Evolutionary conservation across 2,797 vertebrate species (phyloP), one percentile per base, ranked within the genome.

Genomic region (Galaxias olidus): DNA sequence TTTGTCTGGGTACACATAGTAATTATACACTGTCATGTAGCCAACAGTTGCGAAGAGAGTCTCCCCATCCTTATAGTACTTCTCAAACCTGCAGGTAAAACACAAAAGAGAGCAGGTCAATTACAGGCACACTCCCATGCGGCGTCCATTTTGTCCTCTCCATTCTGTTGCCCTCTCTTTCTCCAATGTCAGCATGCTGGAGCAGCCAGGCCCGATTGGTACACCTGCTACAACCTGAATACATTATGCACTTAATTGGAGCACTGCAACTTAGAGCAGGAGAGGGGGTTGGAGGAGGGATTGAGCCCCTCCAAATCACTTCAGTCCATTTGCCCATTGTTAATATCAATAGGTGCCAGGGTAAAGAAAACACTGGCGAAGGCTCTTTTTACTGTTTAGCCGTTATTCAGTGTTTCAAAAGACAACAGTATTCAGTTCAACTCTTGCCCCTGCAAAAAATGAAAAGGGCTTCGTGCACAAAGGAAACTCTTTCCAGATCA

Each of bases 21-120:
- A 99, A 99, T 98, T 99, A 98, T 98, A 99, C 94, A 98, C 96
- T 94, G 96, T 99, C 96, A 98, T 98, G 95, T 98, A 98, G 96
- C 96, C 96, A 92, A 97, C 95, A 83, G 95, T 98, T 85, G 96
- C 97, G 90, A 96, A 99, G 94, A 98, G 95, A 76, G 95, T 96
- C 91, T 96, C 96, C 94, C 96, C 97, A 82, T 98, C 96, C 94
- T 98, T 98, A 96, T 97, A 97, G 96, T 98, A 98, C 95, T 98
- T 98, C 94, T 98, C 96, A 94, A 98, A 99, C 95, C 98, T 98
- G 96, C 91, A 94, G 95, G 96, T 94, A 93, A 95, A 96, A 96
- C 94, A 98, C 94, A 97, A 96, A 96, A 93, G 93, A 94, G 94
- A 96, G 95, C 94, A 93, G 96, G 96, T 99, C 96, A 98, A 98